Conservation (phyloP, 2,113 vertebrate genomes). For the western clawed frog (Xenopus tropicalis) region UCB_Xtro_10.0 CM004450.2:56007001-56007500, state of each 20-base stretch:
- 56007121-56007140: constrained; percentile 20
- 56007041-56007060: constrained; percentile 40
- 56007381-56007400: too few relatives aligned
- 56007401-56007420: too few relatives aligned
- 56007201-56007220: constrained; percentile 40
- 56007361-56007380: background rate
- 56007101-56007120: constrained; percentile 9
- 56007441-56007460: too few relatives aligned
- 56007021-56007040: constrained; percentile 39
- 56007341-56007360: background rate
- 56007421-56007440: too few relatives aligned
- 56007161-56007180: constrained; percentile 39
- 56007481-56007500: too few relatives aligned
- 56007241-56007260: constrained; percentile 18
- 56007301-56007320: background rate
- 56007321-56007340: background rate
- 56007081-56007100: constrained; percentile 13
- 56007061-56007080: constrained; percentile 21
- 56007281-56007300: constrained; percentile 21
- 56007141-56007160: constrained; percentile 35
- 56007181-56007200: constrained; percentile 25
- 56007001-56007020: constrained; percentile 40
- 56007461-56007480: too few relatives aligned
- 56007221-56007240: constrained; percentile 32
- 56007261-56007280: constrained; percentile 21